phyloP scores from a whole-genome alignment of 2,888 invertebrate species.

The Polyommatus iphigenia region DNA sequence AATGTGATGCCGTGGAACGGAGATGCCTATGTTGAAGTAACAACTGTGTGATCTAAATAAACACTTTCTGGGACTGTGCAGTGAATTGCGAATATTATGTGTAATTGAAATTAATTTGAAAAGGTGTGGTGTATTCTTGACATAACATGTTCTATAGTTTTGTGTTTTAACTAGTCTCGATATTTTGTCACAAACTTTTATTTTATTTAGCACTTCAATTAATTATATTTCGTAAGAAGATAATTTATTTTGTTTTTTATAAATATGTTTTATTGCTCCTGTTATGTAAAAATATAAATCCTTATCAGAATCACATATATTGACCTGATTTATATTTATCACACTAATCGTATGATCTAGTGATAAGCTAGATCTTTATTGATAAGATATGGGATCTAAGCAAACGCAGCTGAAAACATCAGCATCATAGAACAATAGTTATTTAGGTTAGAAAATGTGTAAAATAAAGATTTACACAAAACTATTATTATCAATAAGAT shows the following conservation, averaged over 20 bases:
- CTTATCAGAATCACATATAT: neutral
- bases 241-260: neutral
- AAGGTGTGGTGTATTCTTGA: neutral
- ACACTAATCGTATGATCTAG: slow-evolving; percentile 10
- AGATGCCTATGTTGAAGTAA: slow-evolving; percentile 71
- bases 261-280: neutral
- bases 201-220: no score
- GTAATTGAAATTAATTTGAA: neutral
- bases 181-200: neutral
- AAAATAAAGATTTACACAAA: neutral
- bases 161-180: neutral
- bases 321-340: slow-evolving; percentile 6
- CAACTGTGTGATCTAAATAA: slow-evolving; percentile 56
- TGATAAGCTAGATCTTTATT: slow-evolving; percentile 10
- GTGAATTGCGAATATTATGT: neutral
- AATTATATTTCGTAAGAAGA: neutral
- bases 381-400: slow-evolving; percentile 8
- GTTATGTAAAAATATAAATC: neutral
- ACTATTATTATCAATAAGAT: neutral
- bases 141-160: neutral
- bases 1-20: slow-evolving; percentile 73
- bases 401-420: neutral
- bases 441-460: neutral
- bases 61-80: neutral
- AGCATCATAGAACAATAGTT: neutral